Conservation (phyloP, 2,797 vertebrate species). For the Enteromius unitaeniatus region DNA sequence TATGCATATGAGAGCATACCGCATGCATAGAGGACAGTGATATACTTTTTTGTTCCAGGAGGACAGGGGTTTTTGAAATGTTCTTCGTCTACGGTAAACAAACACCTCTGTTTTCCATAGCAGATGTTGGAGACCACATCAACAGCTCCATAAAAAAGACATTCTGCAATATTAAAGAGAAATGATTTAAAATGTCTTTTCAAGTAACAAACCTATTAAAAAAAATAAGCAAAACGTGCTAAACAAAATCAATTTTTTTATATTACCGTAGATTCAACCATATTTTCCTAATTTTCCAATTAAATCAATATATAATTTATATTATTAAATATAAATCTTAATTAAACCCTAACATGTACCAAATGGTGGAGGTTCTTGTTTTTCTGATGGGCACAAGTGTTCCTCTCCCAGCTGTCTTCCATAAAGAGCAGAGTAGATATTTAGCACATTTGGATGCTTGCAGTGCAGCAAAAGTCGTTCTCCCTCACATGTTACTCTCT, state of each 20-base stretch:
- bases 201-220: not conserved
- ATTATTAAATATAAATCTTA: not conserved
- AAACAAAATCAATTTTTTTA: not conserved
- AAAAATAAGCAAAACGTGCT: not conserved
- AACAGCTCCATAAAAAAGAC: conserved; percentile 86
- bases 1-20: conserved; percentile 74
- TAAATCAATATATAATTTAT: not conserved
- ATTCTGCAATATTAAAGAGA: conserved; percentile 79
- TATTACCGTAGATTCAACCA: not conserved
- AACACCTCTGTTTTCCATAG: conserved; percentile 90
- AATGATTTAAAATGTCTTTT: not conserved
- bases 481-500: conserved; percentile 87
- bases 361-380: conserved; percentile 77
- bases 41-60: conserved; percentile 91
- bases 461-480: conserved; percentile 89
- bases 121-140: conserved; percentile 85
- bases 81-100: conserved; percentile 79
- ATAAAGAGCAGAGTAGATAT: conserved; percentile 92
- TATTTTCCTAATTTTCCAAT: not conserved
- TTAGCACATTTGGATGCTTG: conserved; percentile 88
- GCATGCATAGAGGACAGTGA: conserved; percentile 90
- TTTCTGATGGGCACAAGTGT: conserved; percentile 77
- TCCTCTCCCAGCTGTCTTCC: conserved; percentile 80
- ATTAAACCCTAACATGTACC: conserved; percentile 76
- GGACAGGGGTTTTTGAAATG: conserved; percentile 91